These are phyloP conservation scores for Parus major DNA, from an alignment of 2,113 vertebrate genomes.

Conservation along the genomic window DNA sequence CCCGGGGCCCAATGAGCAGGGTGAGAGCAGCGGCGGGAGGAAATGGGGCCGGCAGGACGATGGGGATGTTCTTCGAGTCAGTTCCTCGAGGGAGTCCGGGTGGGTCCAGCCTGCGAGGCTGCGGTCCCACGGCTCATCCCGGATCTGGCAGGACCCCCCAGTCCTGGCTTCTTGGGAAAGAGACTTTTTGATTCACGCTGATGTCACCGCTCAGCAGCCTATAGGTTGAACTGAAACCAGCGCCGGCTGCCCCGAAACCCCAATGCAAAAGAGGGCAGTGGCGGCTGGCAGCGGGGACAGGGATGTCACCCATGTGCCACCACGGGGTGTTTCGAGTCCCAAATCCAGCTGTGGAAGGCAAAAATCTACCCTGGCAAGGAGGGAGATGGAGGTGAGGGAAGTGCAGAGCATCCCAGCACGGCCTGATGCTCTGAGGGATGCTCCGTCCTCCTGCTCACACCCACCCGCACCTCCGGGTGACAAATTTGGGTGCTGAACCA, in stretches of 20 bases:
- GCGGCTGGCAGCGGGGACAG: not conserved
- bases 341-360: accelerated
- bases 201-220: accelerated
- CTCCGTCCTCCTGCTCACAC: accelerated
- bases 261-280: not conserved
- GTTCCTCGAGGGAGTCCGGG: conserved; percentile 50
- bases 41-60: not conserved
- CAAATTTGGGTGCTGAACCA: not conserved
- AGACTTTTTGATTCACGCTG: not conserved
- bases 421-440: accelerated
- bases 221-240: not conserved
- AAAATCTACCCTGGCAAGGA: not conserved
- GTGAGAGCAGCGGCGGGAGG: not conserved
- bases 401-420: accelerated
- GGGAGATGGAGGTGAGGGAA: not conserved
- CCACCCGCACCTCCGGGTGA: not conserved
- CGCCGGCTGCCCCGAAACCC: not conserved
- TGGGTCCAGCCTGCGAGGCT: not conserved
- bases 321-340: accelerated
- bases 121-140: accelerated
- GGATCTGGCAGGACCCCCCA: accelerated
- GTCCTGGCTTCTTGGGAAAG: not conserved
- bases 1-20: not conserved
- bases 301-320: not conserved
- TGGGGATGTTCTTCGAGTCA: conserved; percentile 34